These are phyloP conservation scores for Oreonectes daqikongensis DNA, from an alignment of 2,797 vertebrate species.

Conservation along the genomic window DNA sequence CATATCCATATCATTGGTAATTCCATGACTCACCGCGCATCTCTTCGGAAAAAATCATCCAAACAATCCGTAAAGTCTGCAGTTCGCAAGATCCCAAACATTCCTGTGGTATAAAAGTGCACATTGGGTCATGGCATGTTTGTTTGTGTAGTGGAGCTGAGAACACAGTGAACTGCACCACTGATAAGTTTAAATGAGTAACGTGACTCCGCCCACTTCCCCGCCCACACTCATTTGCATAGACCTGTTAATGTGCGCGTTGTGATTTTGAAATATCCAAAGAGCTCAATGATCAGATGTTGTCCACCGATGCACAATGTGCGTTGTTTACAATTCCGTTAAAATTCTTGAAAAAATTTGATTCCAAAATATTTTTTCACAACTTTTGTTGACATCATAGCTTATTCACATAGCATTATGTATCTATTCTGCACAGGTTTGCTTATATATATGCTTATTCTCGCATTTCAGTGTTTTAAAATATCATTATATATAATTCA, in stretches of 20 bases:
- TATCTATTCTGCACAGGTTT: no score
- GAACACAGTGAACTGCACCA: conserved; percentile 49
- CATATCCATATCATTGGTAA: conserved; percentile 58
- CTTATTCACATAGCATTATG: no score
- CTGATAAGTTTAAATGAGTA: conserved; percentile 66
- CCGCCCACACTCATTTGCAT: conserved; percentile 68
- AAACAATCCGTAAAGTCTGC: conserved; percentile 21
- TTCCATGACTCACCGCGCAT: conserved; percentile 62
- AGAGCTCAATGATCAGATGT: conserved; percentile 18
- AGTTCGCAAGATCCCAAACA: conserved; percentile 22
- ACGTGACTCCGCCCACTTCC: conserved; percentile 74
- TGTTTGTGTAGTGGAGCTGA: conserved; percentile 4
- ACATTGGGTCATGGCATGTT: conserved; percentile 34
- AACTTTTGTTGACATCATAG: no score
- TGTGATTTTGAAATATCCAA: conserved; percentile 39
- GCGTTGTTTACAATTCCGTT: no score
- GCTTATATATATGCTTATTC: no score
- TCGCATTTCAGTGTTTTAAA: neutral
- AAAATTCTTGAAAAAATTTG: no score
- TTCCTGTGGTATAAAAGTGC: conserved; percentile 25
- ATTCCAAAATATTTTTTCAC: no score
- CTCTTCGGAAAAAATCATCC: conserved; percentile 31
- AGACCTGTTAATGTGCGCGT: conserved; percentile 66
- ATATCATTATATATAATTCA: neutral
- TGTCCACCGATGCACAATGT: neutral